Evolutionary conservation across 2,888 invertebrate genomes (phyloP).

Genomic region (Corythucha ciliata): DNA sequence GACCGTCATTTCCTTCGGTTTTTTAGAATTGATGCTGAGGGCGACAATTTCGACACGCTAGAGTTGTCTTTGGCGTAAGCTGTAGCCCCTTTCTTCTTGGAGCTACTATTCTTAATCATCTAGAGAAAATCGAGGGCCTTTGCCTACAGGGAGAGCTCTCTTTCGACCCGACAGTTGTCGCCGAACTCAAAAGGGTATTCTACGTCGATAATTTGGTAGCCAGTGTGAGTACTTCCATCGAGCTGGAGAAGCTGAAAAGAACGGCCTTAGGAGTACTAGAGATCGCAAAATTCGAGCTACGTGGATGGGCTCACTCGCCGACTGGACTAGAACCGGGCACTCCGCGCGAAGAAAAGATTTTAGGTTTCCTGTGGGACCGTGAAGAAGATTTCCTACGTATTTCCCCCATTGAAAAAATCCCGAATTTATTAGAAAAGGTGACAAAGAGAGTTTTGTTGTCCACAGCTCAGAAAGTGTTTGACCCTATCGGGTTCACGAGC

Average conservation of each 20-base stretch:
- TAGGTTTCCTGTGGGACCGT: conserved; percentile 23
- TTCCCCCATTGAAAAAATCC: too few relatives aligned
- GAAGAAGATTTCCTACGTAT: too few relatives aligned
- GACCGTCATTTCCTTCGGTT: conserved; percentile 36
- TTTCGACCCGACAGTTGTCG: neutral
- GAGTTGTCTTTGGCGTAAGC: conserved; percentile 26
- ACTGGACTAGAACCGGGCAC: neutral
- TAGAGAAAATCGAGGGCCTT: neutral
- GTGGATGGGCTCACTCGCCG: conserved; percentile 19
- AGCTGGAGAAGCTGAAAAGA: neutral
- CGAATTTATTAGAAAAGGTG: too few relatives aligned
- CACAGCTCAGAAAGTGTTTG: conserved; percentile 12
- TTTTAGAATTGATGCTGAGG: conserved; percentile 30
- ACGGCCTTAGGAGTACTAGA: conserved; percentile 8
- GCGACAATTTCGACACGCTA: conserved; percentile 14
- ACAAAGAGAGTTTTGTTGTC: conserved; percentile 12
- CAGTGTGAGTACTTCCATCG: neutral
- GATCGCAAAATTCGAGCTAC: conserved; percentile 20
- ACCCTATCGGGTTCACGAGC: conserved; percentile 9
- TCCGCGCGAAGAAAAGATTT: conserved; percentile 8
- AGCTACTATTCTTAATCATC: conserved; percentile 16
- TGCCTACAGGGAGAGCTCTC: neutral
- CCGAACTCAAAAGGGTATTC: too few relatives aligned
- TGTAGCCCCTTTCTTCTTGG: conserved; percentile 24
- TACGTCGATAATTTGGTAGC: conserved; percentile 17